phyloP scores from a whole-genome alignment of 2,113 vertebrate genomes.

The Bubo bubo region DNA sequence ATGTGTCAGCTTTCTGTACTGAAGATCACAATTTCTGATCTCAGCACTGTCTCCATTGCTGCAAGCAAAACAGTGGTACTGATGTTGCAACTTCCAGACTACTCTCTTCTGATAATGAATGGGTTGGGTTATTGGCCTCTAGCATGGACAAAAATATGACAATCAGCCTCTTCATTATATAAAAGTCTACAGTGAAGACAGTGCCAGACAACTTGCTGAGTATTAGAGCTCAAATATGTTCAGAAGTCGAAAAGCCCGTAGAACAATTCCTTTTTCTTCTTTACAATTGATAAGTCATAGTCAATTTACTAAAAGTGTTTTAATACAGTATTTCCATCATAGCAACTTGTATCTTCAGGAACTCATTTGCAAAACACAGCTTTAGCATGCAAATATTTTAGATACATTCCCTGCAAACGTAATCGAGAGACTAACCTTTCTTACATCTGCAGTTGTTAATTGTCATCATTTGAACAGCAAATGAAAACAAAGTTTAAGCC shows the following conservation, averaged over 20 bases:
- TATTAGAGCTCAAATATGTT: slow-evolving; percentile 43
- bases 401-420: slow-evolving; percentile 43
- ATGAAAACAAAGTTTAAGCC: slow-evolving; percentile 76
- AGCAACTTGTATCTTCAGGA: slow-evolving; percentile 61
- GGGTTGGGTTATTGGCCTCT: slow-evolving; percentile 61
- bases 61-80: slow-evolving; percentile 19
- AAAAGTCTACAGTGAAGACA: slow-evolving; percentile 53
- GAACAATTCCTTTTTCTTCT: slow-evolving; percentile 59
- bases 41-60: slow-evolving; percentile 50
- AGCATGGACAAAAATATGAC: slow-evolving; percentile 57
- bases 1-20: slow-evolving; percentile 48
- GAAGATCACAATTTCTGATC: slow-evolving; percentile 43
- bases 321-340: slow-evolving; percentile 41
- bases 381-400: slow-evolving; percentile 58
- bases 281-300: slow-evolving; percentile 44
- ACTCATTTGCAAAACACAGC: slow-evolving; percentile 40
- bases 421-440: slow-evolving; percentile 68
- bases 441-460: slow-evolving; percentile 66
- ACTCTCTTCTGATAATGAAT: slow-evolving; percentile 46
- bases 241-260: slow-evolving; percentile 59
- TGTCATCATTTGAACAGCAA: slow-evolving; percentile 65
- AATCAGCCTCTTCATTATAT: slow-evolving; percentile 22
- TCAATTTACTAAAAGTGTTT: slow-evolving; percentile 50
- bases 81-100: slow-evolving; percentile 36
- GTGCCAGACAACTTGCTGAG: slow-evolving; percentile 65